Percentiles rank a stretch among this genome's conserved stretches.
Evolutionary conservation across 2,888 invertebrate species (phyloP).

Genomic region (Amblyjoppa proteus): DNA sequence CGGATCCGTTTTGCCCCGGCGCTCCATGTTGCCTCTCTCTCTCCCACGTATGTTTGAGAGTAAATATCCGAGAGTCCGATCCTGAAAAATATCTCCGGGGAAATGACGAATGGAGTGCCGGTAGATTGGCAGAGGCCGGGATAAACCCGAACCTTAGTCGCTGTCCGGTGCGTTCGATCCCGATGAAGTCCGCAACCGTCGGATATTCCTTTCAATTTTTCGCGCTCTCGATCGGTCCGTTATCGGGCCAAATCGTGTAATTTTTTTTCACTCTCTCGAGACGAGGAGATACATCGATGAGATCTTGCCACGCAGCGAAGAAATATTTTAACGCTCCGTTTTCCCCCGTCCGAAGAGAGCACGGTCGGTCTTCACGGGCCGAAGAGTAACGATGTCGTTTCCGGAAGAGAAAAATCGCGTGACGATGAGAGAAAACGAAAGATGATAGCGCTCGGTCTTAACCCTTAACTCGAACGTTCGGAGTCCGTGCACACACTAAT

Average conservation of each 20-base stretch:
- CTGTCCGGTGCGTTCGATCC: constrained; percentile 32
- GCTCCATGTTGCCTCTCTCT: background rate
- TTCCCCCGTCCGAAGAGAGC: constrained; percentile 29
- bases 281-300: constrained; percentile 15
- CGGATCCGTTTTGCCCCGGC: background rate
- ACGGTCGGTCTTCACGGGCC: constrained; percentile 33
- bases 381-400: constrained; percentile 40
- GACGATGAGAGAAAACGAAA: constrained; percentile 20
- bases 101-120: constrained; percentile 22
- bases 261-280: constrained; percentile 13
- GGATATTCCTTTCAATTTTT: constrained; percentile 14
- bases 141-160: constrained; percentile 21
- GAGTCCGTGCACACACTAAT: constrained; percentile 57
- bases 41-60: background rate
- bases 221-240: background rate
- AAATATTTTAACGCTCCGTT: constrained; percentile 49
- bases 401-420: constrained; percentile 15
- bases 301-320: constrained; percentile 24
- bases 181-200: constrained; percentile 11
- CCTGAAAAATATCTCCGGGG: constrained; percentile 26
- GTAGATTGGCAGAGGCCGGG: constrained; percentile 34
- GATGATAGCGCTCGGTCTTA: constrained; percentile 38
- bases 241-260: constrained; percentile 38
- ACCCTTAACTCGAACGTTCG: constrained; percentile 62
- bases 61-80: constrained; percentile 24